These are phyloP conservation scores for Diadema setosum DNA, from an alignment of 35 echinoderm and acorn worm species.

Conservation along the genomic window DNA sequence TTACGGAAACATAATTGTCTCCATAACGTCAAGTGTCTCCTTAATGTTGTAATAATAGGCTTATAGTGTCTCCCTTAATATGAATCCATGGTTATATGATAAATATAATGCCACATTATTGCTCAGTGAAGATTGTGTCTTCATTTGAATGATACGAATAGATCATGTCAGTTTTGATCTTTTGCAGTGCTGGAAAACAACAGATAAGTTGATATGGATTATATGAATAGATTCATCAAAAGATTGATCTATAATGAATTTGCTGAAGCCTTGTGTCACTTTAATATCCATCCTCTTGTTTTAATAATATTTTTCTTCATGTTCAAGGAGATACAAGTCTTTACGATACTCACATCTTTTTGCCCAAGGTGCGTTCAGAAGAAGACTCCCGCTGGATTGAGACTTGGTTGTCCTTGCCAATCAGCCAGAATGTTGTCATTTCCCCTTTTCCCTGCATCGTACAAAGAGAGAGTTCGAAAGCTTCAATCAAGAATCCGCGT, in stretches of 20 bases:
- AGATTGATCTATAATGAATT: neutral
- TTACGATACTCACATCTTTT: constrained; percentile 68
- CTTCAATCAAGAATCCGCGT: too few species aligned
- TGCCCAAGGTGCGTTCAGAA: neutral
- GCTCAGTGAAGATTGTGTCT: too few species aligned
- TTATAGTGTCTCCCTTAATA: too few species aligned
- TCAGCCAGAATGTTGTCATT: constrained; percentile 78
- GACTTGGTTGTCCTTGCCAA: constrained; percentile 31
- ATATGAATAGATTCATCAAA: neutral
- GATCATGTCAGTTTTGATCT: neutral
- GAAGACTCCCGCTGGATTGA: neutral
- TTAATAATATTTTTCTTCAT: neutral
- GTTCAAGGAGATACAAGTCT: neutral
- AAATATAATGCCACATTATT: too few species aligned
- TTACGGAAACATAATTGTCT: too few species aligned
- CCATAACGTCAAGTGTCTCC: too few species aligned
- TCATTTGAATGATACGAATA: too few species aligned
- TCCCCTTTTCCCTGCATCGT: constrained; percentile 64
- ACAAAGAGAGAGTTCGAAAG: neutral
- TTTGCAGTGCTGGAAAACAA: neutral
- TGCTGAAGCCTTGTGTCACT: neutral
- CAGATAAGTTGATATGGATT: neutral
- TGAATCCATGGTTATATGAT: too few species aligned
- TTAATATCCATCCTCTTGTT: neutral
- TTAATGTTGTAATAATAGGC: too few species aligned